These are phyloP conservation scores for Papilio polyxenes DNA, from an alignment of 1,140 invertebrate genomes.

Conservation along the genomic window DNA sequence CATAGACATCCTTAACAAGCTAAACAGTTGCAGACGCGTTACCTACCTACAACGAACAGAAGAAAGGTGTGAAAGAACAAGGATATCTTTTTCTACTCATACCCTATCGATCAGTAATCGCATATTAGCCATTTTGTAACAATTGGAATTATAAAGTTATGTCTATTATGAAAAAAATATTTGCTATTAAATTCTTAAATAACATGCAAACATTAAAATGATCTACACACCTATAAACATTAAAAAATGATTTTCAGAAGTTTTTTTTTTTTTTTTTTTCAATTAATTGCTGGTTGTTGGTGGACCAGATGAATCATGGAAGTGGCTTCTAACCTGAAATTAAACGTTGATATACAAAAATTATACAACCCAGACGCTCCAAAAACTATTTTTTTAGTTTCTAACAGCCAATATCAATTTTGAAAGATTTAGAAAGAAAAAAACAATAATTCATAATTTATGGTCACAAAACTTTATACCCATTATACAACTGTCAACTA, in stretches of 20 bases:
- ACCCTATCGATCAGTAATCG: neutral
- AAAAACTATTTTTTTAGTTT: neutral
- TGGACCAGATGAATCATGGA: constrained; percentile 46
- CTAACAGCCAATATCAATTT: neutral
- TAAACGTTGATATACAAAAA: constrained; percentile 26
- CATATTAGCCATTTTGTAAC: neutral
- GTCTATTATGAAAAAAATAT: neutral
- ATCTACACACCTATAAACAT: constrained; percentile 13
- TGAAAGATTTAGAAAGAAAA: too few species aligned
- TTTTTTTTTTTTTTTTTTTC: neutral
- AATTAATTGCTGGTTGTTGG: neutral
- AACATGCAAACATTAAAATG: constrained; percentile 13
- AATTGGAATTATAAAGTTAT: neutral
- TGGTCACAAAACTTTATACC: too few species aligned
- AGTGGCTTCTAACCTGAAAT: constrained; percentile 53
- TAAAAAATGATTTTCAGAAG: neutral
- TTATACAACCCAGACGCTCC: neutral
- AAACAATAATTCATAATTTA: too few species aligned
- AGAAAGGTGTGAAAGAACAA: neutral
- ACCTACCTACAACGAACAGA: neutral
- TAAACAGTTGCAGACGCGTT: neutral
- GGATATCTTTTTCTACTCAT: neutral
- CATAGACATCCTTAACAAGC: neutral
- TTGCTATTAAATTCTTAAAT: constrained; percentile 3
- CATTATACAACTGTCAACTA: too few species aligned